Percentiles rank a stretch among this genome's conserved stretches.
Evolutionary conservation across 2,888 invertebrate species (phyloP).

Genomic region (Cheilosia soror): DNA sequence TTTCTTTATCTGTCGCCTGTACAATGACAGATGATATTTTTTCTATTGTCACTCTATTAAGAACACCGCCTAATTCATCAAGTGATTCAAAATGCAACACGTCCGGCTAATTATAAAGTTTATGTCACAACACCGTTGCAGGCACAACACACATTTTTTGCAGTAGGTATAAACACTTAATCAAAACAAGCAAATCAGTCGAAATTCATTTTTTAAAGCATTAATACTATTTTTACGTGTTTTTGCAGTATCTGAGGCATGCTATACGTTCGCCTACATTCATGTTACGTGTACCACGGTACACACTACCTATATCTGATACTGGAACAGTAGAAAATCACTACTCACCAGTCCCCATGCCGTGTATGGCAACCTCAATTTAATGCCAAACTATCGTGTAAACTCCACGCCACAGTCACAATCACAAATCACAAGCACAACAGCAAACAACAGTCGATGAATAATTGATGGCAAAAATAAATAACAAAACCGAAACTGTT

Average conservation of each 20-base stretch:
- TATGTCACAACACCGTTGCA: constrained; percentile 18
- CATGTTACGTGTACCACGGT: background rate
- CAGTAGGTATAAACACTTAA: constrained; percentile 12
- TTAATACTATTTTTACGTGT: constrained; percentile 5
- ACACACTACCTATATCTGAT: background rate
- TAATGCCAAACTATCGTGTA: constrained; percentile 50
- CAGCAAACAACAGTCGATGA: constrained; percentile 52
- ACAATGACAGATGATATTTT: no score
- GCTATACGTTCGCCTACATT: constrained; percentile 37
- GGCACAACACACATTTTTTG: constrained; percentile 9
- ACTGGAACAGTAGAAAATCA: constrained; percentile 16
- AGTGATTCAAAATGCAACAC: constrained; percentile 11
- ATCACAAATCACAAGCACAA: background rate
- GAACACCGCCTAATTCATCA: background rate
- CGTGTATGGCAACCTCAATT: constrained; percentile 29
- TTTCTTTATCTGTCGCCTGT: background rate
- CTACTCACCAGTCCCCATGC: background rate
- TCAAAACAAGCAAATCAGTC: constrained; percentile 38
- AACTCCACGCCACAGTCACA: constrained; percentile 11
- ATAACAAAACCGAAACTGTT: constrained; percentile 18
- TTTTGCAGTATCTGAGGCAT: constrained; percentile 14
- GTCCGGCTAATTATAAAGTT: constrained; percentile 27
- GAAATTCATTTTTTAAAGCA: constrained; percentile 19
- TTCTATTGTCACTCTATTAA: background rate
- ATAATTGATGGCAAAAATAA: constrained; percentile 56